These are phyloP conservation scores for Acleris literana DNA, from an alignment of 2,888 invertebrate genomes.

Conservation along the genomic window DNA sequence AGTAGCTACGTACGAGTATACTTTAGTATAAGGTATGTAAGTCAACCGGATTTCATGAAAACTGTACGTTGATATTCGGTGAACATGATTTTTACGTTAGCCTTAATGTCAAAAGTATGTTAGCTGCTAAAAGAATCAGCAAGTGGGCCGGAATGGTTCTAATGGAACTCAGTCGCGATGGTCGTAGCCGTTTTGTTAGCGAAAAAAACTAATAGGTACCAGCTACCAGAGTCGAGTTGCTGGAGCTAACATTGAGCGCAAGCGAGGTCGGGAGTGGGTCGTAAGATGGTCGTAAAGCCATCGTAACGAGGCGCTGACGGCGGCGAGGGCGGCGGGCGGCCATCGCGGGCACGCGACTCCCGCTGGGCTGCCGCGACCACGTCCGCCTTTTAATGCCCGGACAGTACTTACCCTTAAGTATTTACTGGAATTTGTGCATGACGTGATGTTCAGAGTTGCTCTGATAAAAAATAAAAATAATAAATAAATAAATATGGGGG, in stretches of 20 bases:
- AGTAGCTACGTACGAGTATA: not conserved
- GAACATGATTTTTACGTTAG: conserved; percentile 43
- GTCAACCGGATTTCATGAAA: not conserved
- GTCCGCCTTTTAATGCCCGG: conserved; percentile 44
- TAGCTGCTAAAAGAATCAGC: conserved; percentile 59
- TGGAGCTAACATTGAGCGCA: conserved; percentile 66
- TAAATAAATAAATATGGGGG: not conserved
- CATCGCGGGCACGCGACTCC: conserved; percentile 65
- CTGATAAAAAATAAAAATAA: not conserved
- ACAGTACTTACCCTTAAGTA: conserved; percentile 18
- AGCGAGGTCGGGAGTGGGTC: conserved; percentile 54
- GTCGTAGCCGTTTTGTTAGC: conserved; percentile 53
- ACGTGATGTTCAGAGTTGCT: conserved; percentile 2
- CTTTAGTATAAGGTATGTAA: not conserved
- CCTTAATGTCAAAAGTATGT: conserved; percentile 57
- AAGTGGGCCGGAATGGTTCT: conserved; percentile 53
- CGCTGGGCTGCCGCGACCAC: conserved; percentile 54
- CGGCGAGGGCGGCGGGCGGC: conserved; percentile 50
- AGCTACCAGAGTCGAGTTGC: conserved; percentile 44
- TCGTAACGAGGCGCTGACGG: conserved; percentile 54
- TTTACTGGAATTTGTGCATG: conserved; percentile 17
- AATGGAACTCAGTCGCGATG: conserved; percentile 44
- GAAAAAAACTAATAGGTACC: conserved; percentile 61
- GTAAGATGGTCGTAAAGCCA: conserved; percentile 70
- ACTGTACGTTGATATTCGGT: conserved; percentile 27